These are phyloP conservation scores for Meandrina meandrites DNA, from an alignment of 92 coral and sea anemone species.

Conservation along the genomic window DNA sequence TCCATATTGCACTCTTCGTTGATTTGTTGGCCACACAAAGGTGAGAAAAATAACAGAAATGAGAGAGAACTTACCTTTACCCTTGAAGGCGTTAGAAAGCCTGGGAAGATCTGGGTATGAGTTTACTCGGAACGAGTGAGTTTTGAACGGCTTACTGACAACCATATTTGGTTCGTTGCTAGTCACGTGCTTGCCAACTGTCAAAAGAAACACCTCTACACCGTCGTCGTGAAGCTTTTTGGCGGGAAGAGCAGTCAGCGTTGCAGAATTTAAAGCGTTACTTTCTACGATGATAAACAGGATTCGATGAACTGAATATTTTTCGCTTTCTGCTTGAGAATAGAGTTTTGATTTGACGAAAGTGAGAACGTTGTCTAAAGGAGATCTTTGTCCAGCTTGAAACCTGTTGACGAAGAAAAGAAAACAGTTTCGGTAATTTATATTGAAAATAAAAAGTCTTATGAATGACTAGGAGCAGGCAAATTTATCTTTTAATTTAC, in stretches of 20 bases:
- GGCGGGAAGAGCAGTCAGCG: not conserved
- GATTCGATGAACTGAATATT: not conserved
- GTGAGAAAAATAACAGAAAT: not conserved
- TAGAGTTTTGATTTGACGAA: conserved; percentile 5
- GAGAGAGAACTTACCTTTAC: conserved; percentile 42
- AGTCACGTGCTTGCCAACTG: conserved; percentile 33
- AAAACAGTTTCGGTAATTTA: not conserved
- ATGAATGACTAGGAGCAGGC: not conserved
- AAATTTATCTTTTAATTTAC: too few species aligned
- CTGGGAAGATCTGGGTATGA: conserved; percentile 38
- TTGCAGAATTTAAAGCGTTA: not conserved
- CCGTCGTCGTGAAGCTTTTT: conserved; percentile 28
- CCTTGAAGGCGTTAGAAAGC: conserved; percentile 38
- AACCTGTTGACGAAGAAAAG: conserved; percentile 4
- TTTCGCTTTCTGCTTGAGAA: not conserved
- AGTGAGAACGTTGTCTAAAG: not conserved
- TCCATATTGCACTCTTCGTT: not conserved
- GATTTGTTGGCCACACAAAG: too few species aligned
- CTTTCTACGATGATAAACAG: conserved; percentile 24
- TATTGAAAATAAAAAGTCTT: not conserved
- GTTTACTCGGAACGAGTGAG: conserved; percentile 39
- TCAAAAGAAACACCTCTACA: conserved; percentile 36
- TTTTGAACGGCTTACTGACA: conserved; percentile 43
- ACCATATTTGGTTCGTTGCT: conserved; percentile 7
- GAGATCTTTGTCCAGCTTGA: not conserved